These are phyloP conservation scores for Ricordea florida DNA, from an alignment of 92 coral and sea anemone genomes.

Conservation along the genomic window DNA sequence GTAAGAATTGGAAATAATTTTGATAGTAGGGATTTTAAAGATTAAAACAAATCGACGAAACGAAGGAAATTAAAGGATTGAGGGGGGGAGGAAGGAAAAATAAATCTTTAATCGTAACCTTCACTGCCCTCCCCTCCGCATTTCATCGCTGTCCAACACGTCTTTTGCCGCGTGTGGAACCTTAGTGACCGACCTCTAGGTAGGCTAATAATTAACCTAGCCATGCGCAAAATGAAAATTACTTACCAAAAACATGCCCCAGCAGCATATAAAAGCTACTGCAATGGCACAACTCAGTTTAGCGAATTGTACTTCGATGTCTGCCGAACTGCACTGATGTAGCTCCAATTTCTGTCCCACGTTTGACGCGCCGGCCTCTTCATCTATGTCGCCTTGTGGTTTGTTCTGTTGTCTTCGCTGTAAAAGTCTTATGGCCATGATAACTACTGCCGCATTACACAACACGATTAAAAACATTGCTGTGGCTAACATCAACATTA, in stretches of 20 bases:
- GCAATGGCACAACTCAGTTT: conserved; percentile 87
- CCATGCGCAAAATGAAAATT: too few species aligned
- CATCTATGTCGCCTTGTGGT: background rate
- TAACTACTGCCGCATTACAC: conserved; percentile 76
- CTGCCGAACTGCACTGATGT: background rate
- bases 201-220: background rate
- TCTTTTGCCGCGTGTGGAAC: too few species aligned
- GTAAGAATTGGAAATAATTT: too few species aligned
- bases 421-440: conserved; percentile 55
- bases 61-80: too few species aligned
- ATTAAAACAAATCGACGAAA: too few species aligned
- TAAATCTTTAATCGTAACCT: too few species aligned
- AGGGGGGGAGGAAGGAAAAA: too few species aligned
- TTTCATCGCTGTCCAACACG: too few species aligned
- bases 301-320: conserved; percentile 90
- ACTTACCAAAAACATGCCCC: conserved; percentile 93
- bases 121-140: too few species aligned
- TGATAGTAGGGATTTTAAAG: too few species aligned
- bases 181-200: background rate
- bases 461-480: conserved; percentile 71
- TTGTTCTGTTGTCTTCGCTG: background rate
- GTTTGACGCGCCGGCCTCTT: conserved; percentile 26
- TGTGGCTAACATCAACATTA: conserved; percentile 58
- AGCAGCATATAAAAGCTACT: conserved; percentile 77
- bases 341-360: too few species aligned